These are phyloP conservation scores for Coronaproctus castanopsis DNA, from an alignment of 2,888 invertebrate species.

Conservation along the genomic window DNA sequence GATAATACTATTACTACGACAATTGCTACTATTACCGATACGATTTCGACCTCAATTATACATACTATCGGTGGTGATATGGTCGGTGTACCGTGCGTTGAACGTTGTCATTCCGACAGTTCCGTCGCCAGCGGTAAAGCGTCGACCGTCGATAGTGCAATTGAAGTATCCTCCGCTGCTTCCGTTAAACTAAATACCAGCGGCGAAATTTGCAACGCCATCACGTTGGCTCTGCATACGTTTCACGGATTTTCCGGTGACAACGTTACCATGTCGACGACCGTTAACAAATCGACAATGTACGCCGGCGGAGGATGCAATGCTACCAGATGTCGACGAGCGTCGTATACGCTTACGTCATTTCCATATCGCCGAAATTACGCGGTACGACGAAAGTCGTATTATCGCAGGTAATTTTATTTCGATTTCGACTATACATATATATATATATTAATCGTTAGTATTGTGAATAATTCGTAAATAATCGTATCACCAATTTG, in stretches of 20 bases:
- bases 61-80: too few relatives aligned
- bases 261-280: background rate
- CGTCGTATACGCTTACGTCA: background rate
- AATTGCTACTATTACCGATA: too few relatives aligned
- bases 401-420: background rate
- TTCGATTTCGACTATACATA: background rate
- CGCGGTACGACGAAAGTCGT: background rate
- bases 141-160: too few relatives aligned
- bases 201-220: background rate
- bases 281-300: too few relatives aligned
- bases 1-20: too few relatives aligned
- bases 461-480: too few relatives aligned
- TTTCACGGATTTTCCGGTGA: background rate
- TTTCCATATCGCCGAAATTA: background rate
- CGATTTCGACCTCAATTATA: too few relatives aligned
- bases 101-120: background rate
- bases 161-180: too few relatives aligned
- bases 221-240: background rate
- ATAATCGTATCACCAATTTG: too few relatives aligned
- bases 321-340: background rate
- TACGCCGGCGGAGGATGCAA: background rate
- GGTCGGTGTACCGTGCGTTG: background rate
- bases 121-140: background rate
- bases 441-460: background rate
- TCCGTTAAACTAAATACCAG: background rate